Evolutionary conservation across 1,140 invertebrate species (phyloP).

Genomic region (Eupeodes corollae): DNA sequence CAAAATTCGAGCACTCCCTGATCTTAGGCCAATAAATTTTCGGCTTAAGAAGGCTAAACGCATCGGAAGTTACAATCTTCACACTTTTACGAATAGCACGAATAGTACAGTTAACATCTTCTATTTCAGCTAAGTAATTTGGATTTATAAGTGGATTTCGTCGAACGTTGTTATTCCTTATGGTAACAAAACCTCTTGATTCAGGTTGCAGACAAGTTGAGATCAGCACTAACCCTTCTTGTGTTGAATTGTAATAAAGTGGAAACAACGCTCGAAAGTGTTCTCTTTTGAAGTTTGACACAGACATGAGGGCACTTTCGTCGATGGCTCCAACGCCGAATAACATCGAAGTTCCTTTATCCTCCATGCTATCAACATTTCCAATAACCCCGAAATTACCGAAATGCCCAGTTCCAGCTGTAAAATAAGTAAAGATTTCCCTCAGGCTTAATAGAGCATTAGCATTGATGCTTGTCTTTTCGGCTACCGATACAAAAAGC

Average conservation of each 20-base stretch:
- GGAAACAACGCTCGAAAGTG: slow-evolving; percentile 54
- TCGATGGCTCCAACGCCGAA: slow-evolving; percentile 57
- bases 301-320: slow-evolving; percentile 48
- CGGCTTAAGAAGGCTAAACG: slow-evolving; percentile 49
- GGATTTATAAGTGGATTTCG: slow-evolving; percentile 57
- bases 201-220: slow-evolving; percentile 52
- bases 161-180: slow-evolving; percentile 44
- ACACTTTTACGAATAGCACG: slow-evolving; percentile 48
- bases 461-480: slow-evolving; percentile 47
- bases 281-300: slow-evolving; percentile 52
- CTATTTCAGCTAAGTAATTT: slow-evolving; percentile 50
- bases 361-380: slow-evolving; percentile 37
- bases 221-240: slow-evolving; percentile 58
- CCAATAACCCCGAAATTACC: slow-evolving; percentile 49
- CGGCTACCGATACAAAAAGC: slow-evolving; percentile 49
- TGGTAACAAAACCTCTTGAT: slow-evolving; percentile 50
- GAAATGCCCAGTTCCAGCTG: slow-evolving; percentile 45
- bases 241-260: slow-evolving; percentile 44
- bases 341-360: slow-evolving; percentile 44
- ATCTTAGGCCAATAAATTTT: slow-evolving; percentile 51
- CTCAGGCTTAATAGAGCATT: slow-evolving; percentile 45
- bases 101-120: slow-evolving; percentile 51
- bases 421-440: slow-evolving; percentile 49
- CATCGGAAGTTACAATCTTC: slow-evolving; percentile 41
- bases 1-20: slow-evolving; percentile 43